Percentiles rank a stretch among this genome's conserved stretches.
These are phyloP conservation scores for Mythimna lalbum DNA, from an alignment of 2,888 invertebrate genomes.

Conservation along the genomic window DNA sequence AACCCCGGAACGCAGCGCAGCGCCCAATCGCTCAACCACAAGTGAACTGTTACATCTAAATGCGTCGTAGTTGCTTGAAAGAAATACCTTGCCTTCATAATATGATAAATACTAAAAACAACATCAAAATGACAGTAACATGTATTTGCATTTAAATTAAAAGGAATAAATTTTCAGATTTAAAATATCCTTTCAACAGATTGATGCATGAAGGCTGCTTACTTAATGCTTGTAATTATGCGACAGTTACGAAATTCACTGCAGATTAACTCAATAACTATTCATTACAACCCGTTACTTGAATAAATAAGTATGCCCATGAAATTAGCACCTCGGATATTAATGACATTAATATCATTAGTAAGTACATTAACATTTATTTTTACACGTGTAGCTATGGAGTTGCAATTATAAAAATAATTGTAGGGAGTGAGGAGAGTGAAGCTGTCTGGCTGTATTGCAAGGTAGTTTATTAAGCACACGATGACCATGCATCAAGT, in stretches of 20 bases:
- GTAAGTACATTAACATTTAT: no score
- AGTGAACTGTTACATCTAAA: no score
- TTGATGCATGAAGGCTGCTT: conserved; percentile 42
- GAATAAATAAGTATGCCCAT: conserved; percentile 20
- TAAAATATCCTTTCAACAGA: conserved; percentile 26
- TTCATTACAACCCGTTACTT: conserved; percentile 27
- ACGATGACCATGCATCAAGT: conserved; percentile 1
- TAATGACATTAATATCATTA: conserved; percentile 28
- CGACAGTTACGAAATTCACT: conserved; percentile 46
- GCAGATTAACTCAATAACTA: conserved; percentile 27
- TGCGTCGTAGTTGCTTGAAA: not conserved
- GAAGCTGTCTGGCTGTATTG: conserved; percentile 20
- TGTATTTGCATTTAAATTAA: conserved; percentile 29
- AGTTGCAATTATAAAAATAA: conserved; percentile 7
- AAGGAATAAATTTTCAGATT: conserved; percentile 11
- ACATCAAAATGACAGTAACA: not conserved
- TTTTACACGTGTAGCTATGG: not conserved
- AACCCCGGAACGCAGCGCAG: no score
- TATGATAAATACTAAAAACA: not conserved
- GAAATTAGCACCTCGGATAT: conserved; percentile 16
- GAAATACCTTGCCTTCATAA: not conserved
- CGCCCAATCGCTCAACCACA: no score
- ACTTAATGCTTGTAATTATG: conserved; percentile 17
- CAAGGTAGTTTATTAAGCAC: conserved; percentile 5
- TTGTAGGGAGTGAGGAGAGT: not conserved